Evolutionary conservation across 2,888 invertebrate species (phyloP).

Genomic region (Xylophagus ater): DNA sequence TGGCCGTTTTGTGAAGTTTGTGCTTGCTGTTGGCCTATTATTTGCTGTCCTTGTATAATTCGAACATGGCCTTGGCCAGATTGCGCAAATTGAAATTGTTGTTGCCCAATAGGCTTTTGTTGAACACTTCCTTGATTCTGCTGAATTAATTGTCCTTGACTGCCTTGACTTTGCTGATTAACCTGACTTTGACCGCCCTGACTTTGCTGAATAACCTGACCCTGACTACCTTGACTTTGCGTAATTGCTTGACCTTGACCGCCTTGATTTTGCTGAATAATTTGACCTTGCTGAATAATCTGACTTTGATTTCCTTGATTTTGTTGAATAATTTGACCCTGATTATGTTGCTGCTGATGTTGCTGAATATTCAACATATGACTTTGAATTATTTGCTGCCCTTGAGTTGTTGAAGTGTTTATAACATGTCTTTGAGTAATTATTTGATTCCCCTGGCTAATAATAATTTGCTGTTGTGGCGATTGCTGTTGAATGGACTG

Average conservation of each 20-base stretch:
- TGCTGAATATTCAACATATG: conserved; percentile 35
- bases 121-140: conserved; percentile 20
- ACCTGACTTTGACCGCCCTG: too few species aligned
- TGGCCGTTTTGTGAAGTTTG: neutral
- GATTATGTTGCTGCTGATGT: conserved; percentile 28
- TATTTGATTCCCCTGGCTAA: conserved; percentile 26
- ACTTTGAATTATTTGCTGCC: conserved; percentile 38
- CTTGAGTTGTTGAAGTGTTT: conserved; percentile 36
- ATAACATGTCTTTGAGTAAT: conserved; percentile 36
- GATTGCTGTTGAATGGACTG: conserved; percentile 20
- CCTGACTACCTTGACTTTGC: too few species aligned
- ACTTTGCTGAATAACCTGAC: too few species aligned
- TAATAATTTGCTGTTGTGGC: conserved; percentile 22
- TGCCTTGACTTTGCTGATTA: too few species aligned
- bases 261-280: conserved; percentile 24
- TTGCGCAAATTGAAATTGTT: conserved; percentile 18
- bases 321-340: conserved; percentile 25
- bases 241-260: too few species aligned
- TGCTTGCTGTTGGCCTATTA: conserved; percentile 17
- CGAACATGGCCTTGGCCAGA: conserved; percentile 10
- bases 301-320: too few species aligned
- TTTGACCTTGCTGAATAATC: conserved; percentile 29
- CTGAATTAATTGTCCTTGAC: conserved; percentile 6
- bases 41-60: conserved; percentile 20
- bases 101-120: conserved; percentile 26